Evolutionary conservation across 92 coral and sea anemone genomes (phyloP), one percentile per base, ranked within the genome.

Genomic region (Diadumene lineata): DNA sequence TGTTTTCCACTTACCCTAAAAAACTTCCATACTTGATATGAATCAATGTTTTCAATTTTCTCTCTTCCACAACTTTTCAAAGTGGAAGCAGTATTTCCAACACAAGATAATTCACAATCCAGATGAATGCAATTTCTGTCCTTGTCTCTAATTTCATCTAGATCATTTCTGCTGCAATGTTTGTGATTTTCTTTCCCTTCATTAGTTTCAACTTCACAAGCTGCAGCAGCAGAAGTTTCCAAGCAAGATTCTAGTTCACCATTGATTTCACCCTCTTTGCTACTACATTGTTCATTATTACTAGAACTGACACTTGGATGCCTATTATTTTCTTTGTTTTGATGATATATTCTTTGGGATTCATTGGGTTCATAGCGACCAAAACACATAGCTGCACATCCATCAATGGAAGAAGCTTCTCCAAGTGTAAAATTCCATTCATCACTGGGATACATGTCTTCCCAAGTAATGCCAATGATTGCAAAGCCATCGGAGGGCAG

Each of bases 401-500:
- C 97, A 68, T 83, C 79, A 10, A 73, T 82, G 48, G 87, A 96
- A 11, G 86, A 87, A n/a, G 97, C 91, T 60, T 96, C 97, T 2
- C 99, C 97, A 16, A 96, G 93, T 19, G 92, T 93, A 78, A 96
- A 96, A 67, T 96, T 96, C 81, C 96, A 81, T 6, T 89, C 92
- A 28, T 90, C 84, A 26, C 91, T 65, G 50, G 99, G 99, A 22
- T 89, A 92, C 60, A 96, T 68, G 60, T 96, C 99, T 51, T 84
- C 81, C 93, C 96, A 96, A 0, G 97, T 81, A 43, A 93, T 56
- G 15, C 97, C 96, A 69, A 96, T 46, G 17, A 89, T 66, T 56
- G 96, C 89, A 75, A 73, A 96, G 27, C 90, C 88, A 86, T 96
- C 97, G 16, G 18, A 25, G 6, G 93, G 97, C 22, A 81, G 85